Evolutionary conservation across 2,888 invertebrate genomes (phyloP).

Genomic region (Argyra leucocephala): DNA sequence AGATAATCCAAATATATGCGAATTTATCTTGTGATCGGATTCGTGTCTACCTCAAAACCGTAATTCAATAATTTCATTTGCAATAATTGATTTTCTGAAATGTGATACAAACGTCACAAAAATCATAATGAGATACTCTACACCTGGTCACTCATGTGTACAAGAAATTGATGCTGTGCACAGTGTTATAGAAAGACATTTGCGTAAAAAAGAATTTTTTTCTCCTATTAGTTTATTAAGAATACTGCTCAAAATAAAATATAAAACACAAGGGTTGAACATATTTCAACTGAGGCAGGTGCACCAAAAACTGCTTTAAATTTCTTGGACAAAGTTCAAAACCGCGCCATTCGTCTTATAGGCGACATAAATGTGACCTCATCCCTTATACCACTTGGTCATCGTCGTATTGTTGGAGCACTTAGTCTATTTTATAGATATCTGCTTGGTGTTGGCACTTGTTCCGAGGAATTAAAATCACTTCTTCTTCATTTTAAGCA

Average conservation of each 20-base stretch:
- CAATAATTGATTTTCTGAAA: not conserved
- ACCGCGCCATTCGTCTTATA: no score
- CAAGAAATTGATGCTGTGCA: not conserved
- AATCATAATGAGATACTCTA: not conserved
- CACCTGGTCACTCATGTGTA: not conserved
- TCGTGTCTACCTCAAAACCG: slow-evolving; percentile 14
- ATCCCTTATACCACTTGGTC: no score
- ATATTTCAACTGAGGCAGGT: no score
- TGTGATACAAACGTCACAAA: not conserved
- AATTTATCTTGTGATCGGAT: slow-evolving; percentile 12
- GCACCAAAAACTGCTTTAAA: no score
- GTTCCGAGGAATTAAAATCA: no score
- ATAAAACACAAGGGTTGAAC: not conserved
- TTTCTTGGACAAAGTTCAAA: no score
- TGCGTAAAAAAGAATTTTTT: not conserved
- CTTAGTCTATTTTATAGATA: no score
- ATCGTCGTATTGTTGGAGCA: no score
- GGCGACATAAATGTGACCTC: no score
- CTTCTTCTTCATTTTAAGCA: no score
- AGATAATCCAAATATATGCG: not conserved
- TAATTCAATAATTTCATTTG: slow-evolving; percentile 7
- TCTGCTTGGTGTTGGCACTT: no score
- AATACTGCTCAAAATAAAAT: not conserved
- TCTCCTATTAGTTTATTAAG: not conserved
- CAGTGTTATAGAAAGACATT: not conserved